Percentiles rank a stretch among this genome's conserved stretches.
phyloP scores from a whole-genome alignment of 2,888 invertebrate species.

The Petrolisthes cinctipes region DNA sequence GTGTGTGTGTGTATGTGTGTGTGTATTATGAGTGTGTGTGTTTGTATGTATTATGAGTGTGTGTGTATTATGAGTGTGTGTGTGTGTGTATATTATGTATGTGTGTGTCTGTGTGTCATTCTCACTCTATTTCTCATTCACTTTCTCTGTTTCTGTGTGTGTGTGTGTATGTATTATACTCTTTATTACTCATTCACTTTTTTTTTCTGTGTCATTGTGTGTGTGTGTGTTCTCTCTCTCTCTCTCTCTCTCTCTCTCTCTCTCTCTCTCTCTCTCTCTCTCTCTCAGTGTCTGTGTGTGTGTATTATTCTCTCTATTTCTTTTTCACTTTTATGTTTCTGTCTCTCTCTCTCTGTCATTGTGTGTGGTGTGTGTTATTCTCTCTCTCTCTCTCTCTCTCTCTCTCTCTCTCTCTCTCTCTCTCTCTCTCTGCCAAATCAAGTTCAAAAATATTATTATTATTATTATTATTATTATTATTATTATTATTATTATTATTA shows the following conservation, averaged over 20 bases:
- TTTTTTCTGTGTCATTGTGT: not conserved
- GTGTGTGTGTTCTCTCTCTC: not conserved
- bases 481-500: not conserved
- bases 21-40: no score
- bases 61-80: no score
- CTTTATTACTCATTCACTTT: not conserved
- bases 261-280: not conserved
- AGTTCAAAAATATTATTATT: not conserved
- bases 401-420: conserved; percentile 16
- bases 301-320: no score
- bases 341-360: not conserved
- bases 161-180: not conserved
- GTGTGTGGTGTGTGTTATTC: not conserved
- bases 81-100: no score
- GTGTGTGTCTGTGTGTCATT: no score
- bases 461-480: not conserved
- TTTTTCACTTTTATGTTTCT: not conserved
- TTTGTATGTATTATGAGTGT: no score
- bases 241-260: not conserved
- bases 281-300: not conserved
- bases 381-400: not conserved
- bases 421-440: not conserved
- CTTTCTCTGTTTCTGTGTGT: not conserved
- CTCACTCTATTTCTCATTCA: no score
- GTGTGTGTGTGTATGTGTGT: no score